phyloP scores from a whole-genome alignment of 2,797 vertebrate species.

The Sarcophilus harrisii region DNA sequence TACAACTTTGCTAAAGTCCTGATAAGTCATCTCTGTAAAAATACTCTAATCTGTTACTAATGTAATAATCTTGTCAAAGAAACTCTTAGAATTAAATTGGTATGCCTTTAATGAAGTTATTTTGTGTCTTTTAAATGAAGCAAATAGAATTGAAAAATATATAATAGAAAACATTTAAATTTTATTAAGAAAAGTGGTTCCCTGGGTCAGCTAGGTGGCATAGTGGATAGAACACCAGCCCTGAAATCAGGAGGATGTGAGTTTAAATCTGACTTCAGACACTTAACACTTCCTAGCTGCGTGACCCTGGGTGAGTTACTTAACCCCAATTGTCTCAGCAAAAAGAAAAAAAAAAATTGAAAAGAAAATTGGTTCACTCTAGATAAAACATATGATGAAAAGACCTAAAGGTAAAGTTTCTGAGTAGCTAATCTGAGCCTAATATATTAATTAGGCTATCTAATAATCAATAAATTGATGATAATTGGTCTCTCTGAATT shows the following conservation, averaged over 20 bases:
- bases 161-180: neutral
- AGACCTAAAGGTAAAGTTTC: no score
- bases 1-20: neutral
- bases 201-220: no score
- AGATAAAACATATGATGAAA: neutral
- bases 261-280: no score
- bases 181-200: neutral
- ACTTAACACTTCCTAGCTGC: no score
- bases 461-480: neutral
- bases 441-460: no score
- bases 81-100: neutral
- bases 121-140: neutral
- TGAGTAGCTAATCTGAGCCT: no score
- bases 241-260: no score
- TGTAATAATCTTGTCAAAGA: neutral
- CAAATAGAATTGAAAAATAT: neutral
- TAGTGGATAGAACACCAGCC: no score
- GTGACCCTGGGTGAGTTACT: no score
- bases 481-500: neutral
- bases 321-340: no score
- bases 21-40: neutral
- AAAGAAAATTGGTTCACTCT: neutral
- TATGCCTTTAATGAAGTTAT: neutral
- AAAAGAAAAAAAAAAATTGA: no score
- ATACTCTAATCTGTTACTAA: neutral